phyloP scores from a whole-genome alignment of 1,140 invertebrate genomes.

The Drosophila pruinosa region DNA sequence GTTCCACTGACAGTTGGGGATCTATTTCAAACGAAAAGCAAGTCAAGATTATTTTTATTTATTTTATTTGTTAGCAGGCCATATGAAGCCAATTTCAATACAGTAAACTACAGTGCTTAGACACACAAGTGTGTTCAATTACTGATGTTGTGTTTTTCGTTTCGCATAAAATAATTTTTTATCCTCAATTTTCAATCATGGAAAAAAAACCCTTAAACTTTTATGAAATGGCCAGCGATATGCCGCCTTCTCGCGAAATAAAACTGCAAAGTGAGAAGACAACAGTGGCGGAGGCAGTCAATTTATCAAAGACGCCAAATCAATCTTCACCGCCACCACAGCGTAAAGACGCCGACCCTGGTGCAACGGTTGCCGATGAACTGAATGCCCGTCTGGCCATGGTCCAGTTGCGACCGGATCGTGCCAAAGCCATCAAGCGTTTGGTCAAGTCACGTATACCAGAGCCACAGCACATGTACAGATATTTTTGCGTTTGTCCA shows the following conservation, averaged over 20 bases:
- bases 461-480: conserved; percentile 51
- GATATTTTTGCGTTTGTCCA: conserved; percentile 66
- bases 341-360: neutral
- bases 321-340: conserved; percentile 4
- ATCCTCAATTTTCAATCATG: conserved; percentile 28
- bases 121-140: neutral
- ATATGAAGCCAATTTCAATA: neutral
- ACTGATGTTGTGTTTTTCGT: conserved; percentile 6
- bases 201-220: conserved; percentile 51
- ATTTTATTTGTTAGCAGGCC: conserved; percentile 4
- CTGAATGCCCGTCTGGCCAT: conserved; percentile 59
- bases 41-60: neutral
- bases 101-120: neutral
- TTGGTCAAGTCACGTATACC: conserved; percentile 52
- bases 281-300: conserved; percentile 37
- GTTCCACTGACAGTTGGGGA: conserved; percentile 83
- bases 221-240: conserved; percentile 37
- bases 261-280: conserved; percentile 37
- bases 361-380: conserved; percentile 63
- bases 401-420: conserved; percentile 57
- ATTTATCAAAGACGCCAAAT: conserved; percentile 38
- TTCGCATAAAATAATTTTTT: conserved; percentile 7
- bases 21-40: conserved; percentile 44
- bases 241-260: conserved; percentile 23
- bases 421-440: conserved; percentile 53